These are phyloP conservation scores for Acanthornis magna DNA, from an alignment of 2,797 vertebrate species.

Conservation along the genomic window DNA sequence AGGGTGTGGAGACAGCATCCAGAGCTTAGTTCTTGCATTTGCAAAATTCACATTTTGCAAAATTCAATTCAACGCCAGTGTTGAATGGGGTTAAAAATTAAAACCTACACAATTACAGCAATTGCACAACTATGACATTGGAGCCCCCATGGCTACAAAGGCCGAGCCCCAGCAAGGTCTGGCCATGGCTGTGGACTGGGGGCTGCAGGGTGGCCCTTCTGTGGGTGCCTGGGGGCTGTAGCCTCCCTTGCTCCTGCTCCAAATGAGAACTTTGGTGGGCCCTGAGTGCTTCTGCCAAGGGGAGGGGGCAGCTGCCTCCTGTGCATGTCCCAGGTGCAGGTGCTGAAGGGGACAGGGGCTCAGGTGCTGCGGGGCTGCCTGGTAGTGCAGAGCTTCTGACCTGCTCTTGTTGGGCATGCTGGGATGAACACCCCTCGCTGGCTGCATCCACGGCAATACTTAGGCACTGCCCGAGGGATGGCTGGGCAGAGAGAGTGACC, in stretches of 20 bases:
- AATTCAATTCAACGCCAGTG: background rate
- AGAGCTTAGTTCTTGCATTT: background rate
- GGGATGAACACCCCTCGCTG: background rate
- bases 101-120: background rate
- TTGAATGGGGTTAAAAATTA: background rate
- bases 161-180: no score
- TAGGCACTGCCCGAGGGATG: fast-evolving
- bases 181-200: background rate
- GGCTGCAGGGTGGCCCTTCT: background rate
- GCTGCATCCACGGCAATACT: fast-evolving
- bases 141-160: fast-evolving
- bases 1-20: background rate
- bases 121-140: background rate
- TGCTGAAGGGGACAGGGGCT: background rate
- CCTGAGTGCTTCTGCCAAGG: fast-evolving
- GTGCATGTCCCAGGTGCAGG: background rate
- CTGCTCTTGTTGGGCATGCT: background rate
- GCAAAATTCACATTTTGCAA: background rate
- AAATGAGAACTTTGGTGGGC: background rate
- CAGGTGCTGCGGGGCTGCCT: background rate
- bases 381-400: no score
- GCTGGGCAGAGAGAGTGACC: background rate
- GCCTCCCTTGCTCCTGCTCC: fast-evolving
- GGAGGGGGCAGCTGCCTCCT: background rate
- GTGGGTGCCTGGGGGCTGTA: background rate